Percentiles rank a stretch among this genome's conserved stretches.
phyloP scores from a whole-genome alignment of 2,113 vertebrate genomes.

The Ctenomys sociabilis region DNA sequence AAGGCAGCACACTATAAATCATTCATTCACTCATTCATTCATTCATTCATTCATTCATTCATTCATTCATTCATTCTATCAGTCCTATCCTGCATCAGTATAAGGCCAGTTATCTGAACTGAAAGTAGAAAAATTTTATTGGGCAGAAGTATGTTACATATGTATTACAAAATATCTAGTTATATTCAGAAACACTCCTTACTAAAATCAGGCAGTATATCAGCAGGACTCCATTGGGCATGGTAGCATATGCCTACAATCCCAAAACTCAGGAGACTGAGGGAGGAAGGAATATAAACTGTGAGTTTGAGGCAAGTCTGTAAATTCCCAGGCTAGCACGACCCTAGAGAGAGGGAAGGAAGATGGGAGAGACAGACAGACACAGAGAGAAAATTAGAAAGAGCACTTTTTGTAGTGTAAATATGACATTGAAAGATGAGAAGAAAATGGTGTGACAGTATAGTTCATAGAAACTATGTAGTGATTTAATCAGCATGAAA shows the following conservation, averaged over 20 bases:
- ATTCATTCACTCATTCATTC: too few species aligned
- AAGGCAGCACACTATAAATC: neutral
- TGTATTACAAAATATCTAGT: slow-evolving; percentile 54
- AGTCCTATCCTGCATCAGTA: neutral
- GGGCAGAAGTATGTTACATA: slow-evolving; percentile 10
- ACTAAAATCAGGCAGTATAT: neutral
- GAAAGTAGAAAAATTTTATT: slow-evolving; percentile 26
- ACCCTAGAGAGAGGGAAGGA: neutral
- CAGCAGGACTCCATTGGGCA: neutral
- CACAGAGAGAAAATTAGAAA: neutral
- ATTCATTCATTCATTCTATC: too few species aligned
- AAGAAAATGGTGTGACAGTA: neutral
- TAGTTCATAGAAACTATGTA: slow-evolving; percentile 28
- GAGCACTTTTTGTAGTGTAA: neutral
- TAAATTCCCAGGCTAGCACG: neutral
- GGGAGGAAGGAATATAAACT: neutral
- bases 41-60: too few species aligned
- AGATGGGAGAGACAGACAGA: too few species aligned
- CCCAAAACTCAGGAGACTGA: neutral
- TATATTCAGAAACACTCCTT: slow-evolving; percentile 49
- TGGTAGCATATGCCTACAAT: neutral
- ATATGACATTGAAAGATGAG: neutral
- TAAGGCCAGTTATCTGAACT: slow-evolving; percentile 36
- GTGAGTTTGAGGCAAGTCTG: neutral
- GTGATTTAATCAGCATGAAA: neutral